Base-by-base conservation (phyloP, 2,113 vertebrate species). In the Orycteropus afer region DNA sequence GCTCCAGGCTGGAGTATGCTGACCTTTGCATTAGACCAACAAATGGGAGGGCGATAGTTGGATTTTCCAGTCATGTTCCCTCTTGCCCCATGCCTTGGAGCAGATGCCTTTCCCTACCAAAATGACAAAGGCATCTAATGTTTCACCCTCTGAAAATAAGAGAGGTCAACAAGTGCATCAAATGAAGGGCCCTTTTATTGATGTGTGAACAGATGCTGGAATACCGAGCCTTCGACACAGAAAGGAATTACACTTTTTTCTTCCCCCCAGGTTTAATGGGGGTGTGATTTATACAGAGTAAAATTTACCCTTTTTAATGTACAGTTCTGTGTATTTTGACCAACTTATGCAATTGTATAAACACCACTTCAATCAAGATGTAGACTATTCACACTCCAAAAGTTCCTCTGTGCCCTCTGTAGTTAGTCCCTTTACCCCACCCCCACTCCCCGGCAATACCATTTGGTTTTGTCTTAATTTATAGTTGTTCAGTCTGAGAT, bases 71-170 rank as follows among this genome's bases (percentile, higher is more conserved):
- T 77, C 77, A 4, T 80, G 17, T 42, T 61, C 40, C 29, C 74
- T 47, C 47, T 92, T 47, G 65, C 76, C 91, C 29, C 40, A 82
- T 87, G 17, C 42, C 57, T 69, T 92, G 57, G 47, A 96, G 86
- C 40, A 96, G 83, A 49, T 94, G 40, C 27, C 92, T 95, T 86
- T 83, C 45, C 32, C 29, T 81, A 34, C 84, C 89, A 96, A 65
- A 89, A 29, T 57, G 59, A 20, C 4, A 1, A 63, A 93, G 17
- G 57, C 49, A 15, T 76, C 86, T 74, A 32, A 78, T 77, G 89
- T 86, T 81, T 83, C 89, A 82, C 90, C 89, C 86, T 93, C 51
- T 86, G 86, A 55, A 95, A 91, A 83, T 71, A 57, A 67, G 63
- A 78, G 73, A 77, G 84, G 63, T 84, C 83, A 73, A 77, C 40